A percentile compares a stretch with the other conserved stretches of the same genome.
Conservation (phyloP, 2,888 invertebrate genomes). For the Linnaemya tessellans region DNA sequence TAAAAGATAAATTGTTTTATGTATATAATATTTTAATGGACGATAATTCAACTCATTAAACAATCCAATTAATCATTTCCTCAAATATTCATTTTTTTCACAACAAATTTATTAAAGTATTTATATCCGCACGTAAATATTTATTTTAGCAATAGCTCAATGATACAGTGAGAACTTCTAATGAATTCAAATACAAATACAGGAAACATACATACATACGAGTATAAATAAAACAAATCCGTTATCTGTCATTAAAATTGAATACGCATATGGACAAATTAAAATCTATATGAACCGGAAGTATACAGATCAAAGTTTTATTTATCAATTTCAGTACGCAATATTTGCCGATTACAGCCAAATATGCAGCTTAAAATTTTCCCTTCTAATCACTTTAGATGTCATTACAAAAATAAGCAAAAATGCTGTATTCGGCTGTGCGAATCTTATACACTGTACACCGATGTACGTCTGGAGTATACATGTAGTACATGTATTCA, state of each 20-base stretch:
- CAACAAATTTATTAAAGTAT: conserved; percentile 19
- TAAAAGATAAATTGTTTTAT: conserved; percentile 40
- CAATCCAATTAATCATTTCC: conserved; percentile 59
- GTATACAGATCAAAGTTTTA: not conserved
- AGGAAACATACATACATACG: not conserved
- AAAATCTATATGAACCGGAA: not conserved
- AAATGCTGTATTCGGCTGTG: too few relatives aligned
- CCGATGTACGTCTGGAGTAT: too few relatives aligned
- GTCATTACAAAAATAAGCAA: too few relatives aligned
- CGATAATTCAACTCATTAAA: conserved; percentile 55
- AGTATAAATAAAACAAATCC: not conserved
- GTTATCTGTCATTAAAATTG: not conserved
- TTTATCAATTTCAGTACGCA: not conserved
- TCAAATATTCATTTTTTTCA: conserved; percentile 21
- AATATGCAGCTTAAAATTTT: too few relatives aligned
- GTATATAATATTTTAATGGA: conserved; percentile 42
- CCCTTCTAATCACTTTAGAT: too few relatives aligned
- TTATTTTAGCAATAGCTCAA: conserved; percentile 14
- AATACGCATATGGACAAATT: not conserved
- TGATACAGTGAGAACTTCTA: not conserved
- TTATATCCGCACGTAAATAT: conserved; percentile 11
- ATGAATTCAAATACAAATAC: conserved; percentile 10
- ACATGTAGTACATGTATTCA: too few relatives aligned
- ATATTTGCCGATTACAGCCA: too few relatives aligned
- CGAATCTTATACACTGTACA: too few relatives aligned